These are phyloP conservation scores for Balaeniceps rex DNA, from an alignment of 2,113 vertebrate species.

Conservation along the genomic window DNA sequence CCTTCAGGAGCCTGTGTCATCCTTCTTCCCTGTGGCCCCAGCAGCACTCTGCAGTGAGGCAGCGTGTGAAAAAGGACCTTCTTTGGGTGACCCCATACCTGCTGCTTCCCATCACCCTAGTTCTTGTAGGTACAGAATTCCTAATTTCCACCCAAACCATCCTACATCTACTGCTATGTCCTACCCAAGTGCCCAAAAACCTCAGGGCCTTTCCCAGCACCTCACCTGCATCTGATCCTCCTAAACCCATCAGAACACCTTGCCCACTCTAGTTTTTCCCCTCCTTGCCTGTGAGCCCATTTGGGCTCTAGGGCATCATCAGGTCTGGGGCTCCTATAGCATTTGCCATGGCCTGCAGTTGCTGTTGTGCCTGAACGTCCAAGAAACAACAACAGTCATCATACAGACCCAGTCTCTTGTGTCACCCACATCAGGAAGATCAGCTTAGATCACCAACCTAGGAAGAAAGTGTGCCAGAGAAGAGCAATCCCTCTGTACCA, in stretches of 20 bases:
- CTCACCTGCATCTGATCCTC: background rate
- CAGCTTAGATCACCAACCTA: background rate
- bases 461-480: background rate
- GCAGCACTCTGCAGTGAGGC: background rate
- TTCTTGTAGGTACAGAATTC: background rate
- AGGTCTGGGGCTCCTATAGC: background rate
- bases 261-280: background rate
- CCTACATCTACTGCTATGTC: background rate
- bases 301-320: background rate
- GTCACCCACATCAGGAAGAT: background rate
- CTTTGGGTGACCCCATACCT: background rate
- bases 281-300: background rate
- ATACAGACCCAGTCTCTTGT: background rate
- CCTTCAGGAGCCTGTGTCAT: fast-evolving
- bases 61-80: background rate
- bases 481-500: background rate
- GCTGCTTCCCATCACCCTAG: background rate
- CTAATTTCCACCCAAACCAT: background rate
- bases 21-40: background rate
- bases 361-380: background rate
- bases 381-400: background rate
- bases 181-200: background rate
- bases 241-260: background rate
- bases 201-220: background rate
- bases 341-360: background rate